Percentiles rank a stretch among this genome's conserved stretches.
These are phyloP conservation scores for Okapia johnstoni DNA, from an alignment of 2,113 vertebrate species.

Conservation along the genomic window DNA sequence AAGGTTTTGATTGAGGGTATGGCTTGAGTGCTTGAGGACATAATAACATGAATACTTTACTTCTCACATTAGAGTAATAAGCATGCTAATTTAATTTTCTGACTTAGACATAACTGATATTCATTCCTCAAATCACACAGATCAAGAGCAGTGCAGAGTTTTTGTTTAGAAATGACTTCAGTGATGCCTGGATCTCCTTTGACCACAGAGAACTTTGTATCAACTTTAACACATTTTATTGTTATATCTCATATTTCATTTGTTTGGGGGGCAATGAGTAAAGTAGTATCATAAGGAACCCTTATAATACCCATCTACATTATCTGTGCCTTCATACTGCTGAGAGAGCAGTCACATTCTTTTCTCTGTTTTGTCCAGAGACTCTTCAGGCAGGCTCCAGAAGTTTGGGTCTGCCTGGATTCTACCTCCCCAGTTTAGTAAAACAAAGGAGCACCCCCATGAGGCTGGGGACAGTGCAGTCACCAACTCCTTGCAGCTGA, in stretches of 20 bases:
- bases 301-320: neutral
- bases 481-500: fast-evolving
- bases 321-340: neutral
- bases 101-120: neutral
- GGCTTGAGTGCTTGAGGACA: too few species aligned
- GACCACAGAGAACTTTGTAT: neutral
- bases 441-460: fast-evolving
- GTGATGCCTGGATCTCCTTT: neutral
- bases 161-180: neutral
- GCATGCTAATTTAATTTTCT: neutral
- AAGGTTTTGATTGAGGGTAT: neutral
- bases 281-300: neutral
- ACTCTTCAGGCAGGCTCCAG: neutral
- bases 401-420: neutral
- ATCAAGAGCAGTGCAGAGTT: neutral
- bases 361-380: neutral
- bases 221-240: neutral
- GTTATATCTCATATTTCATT: neutral
- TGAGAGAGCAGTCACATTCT: neutral
- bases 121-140: neutral
- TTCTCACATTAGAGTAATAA: neutral
- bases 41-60: neutral
- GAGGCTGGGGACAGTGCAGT: neutral
- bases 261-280: neutral
- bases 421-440: neutral